These are phyloP conservation scores for Carabus problematicus DNA, from an alignment of 2,888 invertebrate species.

Conservation along the genomic window DNA sequence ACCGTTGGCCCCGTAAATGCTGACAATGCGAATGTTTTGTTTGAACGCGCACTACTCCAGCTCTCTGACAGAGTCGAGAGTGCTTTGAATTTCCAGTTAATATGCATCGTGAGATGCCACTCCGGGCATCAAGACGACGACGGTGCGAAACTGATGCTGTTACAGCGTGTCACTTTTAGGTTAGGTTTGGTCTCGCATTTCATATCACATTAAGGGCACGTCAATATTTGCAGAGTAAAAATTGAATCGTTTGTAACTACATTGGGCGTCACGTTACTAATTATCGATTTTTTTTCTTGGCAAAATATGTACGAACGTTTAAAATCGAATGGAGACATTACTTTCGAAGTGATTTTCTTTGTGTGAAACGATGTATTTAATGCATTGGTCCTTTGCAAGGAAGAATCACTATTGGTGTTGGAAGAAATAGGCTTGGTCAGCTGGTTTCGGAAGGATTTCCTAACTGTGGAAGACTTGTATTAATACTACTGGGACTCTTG, in stretches of 20 bases:
- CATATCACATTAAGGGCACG: conserved; percentile 22
- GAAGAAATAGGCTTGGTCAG: no score
- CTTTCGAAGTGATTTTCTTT: no score
- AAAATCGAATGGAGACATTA: no score
- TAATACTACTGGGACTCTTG: no score
- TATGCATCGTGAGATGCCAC: conserved; percentile 31
- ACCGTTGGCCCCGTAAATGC: conserved; percentile 22
- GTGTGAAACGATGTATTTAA: no score
- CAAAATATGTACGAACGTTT: no score
- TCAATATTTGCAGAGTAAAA: conserved; percentile 26
- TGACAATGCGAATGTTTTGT: conserved; percentile 41
- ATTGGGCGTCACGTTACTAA: neutral
- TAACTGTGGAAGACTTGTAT: no score
- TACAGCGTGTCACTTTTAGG: conserved; percentile 10
- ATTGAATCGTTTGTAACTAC: conserved; percentile 25
- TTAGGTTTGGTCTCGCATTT: conserved; percentile 21
- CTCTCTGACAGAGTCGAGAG: conserved; percentile 32
- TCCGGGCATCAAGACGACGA: conserved; percentile 3
- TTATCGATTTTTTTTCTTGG: conserved; percentile 22
- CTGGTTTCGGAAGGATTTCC: no score
- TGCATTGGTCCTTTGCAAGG: no score
- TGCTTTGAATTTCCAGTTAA: conserved; percentile 34
- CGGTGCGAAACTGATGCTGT: conserved; percentile 2
- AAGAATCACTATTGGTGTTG: no score
- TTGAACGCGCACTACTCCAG: conserved; percentile 16